Percentiles rank a stretch among this genome's conserved stretches.
These are phyloP conservation scores for Dryocosmus kuriphilus DNA, from an alignment of 2,888 invertebrate species.

Conservation along the genomic window DNA sequence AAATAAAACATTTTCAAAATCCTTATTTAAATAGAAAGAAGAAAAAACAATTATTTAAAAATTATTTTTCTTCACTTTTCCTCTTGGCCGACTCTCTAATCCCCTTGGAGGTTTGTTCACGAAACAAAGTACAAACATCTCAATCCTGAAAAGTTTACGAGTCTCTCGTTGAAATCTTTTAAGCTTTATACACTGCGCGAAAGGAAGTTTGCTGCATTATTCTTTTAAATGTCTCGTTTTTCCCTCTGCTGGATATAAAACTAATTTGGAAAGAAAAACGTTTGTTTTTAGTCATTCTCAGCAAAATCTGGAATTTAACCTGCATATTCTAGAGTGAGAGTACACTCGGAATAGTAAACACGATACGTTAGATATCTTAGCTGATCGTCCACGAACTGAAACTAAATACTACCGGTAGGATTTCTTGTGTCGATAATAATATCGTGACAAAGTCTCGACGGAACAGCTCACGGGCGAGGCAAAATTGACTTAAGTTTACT, in stretches of 20 bases:
- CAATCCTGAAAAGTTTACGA: too few relatives aligned
- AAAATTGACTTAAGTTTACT: conserved; percentile 48
- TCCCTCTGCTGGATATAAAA: too few relatives aligned
- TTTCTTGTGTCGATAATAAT: conserved; percentile 51
- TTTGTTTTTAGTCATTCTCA: too few relatives aligned
- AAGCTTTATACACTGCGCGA: too few relatives aligned
- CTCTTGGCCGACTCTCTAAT: not conserved
- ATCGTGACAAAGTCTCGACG: conserved; percentile 51
- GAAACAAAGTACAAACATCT: not conserved
- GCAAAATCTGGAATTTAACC: not conserved
- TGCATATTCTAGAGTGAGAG: conserved; percentile 9
- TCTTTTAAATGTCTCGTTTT: too few relatives aligned
- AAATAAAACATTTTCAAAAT: too few relatives aligned
- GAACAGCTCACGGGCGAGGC: conserved; percentile 36
- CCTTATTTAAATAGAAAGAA: too few relatives aligned
- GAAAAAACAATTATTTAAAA: too few relatives aligned
- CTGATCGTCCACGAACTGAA: conserved; percentile 41
- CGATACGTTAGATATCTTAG: conserved; percentile 7
- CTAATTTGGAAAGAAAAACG: too few relatives aligned
- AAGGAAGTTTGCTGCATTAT: too few relatives aligned
- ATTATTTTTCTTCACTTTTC: too few relatives aligned
- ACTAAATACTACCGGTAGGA: conserved; percentile 46
- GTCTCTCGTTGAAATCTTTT: too few relatives aligned
- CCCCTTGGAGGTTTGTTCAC: not conserved
- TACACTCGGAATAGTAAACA: not conserved